Evolutionary conservation across 2,888 invertebrate species (phyloP).

Genomic region (Agrochola lychnidis): DNA sequence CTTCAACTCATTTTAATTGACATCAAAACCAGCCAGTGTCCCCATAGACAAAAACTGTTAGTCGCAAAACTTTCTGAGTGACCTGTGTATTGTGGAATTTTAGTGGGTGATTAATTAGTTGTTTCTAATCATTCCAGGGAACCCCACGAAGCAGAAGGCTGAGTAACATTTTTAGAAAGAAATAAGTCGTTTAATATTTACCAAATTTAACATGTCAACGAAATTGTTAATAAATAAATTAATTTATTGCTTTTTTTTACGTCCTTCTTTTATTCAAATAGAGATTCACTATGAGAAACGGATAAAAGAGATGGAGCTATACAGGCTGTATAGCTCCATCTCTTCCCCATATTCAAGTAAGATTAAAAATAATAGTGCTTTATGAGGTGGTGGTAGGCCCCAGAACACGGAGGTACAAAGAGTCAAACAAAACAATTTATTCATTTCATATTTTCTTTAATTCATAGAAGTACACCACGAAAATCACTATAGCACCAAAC

Average conservation of each 20-base stretch:
- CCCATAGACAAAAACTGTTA: too few relatives aligned
- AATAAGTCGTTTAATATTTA: conserved; percentile 50
- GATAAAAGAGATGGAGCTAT: too few relatives aligned
- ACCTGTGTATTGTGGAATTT: background rate
- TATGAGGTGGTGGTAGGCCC: background rate
- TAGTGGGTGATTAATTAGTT: background rate
- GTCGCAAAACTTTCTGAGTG: too few relatives aligned
- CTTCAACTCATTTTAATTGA: too few relatives aligned
- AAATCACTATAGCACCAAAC: conserved; percentile 89
- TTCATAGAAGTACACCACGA: conserved; percentile 86
- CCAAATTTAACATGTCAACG: conserved; percentile 55
- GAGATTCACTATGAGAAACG: background rate
- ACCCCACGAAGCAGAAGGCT: conserved; percentile 88
- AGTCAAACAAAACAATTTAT: conserved; percentile 27
- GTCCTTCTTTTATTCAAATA: conserved; percentile 22
- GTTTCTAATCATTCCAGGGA: conserved; percentile 79
- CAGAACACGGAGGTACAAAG: background rate
- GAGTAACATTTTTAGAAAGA: conserved; percentile 88
- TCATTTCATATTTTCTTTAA: conserved; percentile 71
- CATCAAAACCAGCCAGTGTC: too few relatives aligned
- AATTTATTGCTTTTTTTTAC: conserved; percentile 73
- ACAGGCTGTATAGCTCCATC: background rate
- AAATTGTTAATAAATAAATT: conserved; percentile 74
- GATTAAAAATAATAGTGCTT: background rate
- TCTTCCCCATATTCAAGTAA: background rate